Base-by-base conservation (phyloP, 2,113 vertebrate species). In the Podarcis raffonei region DNA sequence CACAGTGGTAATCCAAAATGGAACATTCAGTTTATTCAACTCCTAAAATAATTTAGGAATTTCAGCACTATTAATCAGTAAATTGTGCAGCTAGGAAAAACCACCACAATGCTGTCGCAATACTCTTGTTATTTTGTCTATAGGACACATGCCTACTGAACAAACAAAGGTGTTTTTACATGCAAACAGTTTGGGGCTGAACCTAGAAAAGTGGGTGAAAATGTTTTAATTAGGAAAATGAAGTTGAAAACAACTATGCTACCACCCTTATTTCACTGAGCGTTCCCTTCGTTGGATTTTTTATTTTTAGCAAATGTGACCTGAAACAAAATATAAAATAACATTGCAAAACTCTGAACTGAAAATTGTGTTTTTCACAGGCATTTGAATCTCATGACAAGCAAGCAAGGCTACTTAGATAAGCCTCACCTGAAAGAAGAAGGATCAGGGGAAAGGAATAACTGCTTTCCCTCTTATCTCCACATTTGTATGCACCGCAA, bases 401-500 rank as follows among this genome's bases (percentile, higher is more conserved):
- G 23, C 72, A 83, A 30, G 72, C 22, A 68, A 22, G 79, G 13
- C 86, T 81, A 39, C 0, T 59, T 57, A 71, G 5, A 42, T 84
- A 81, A 88, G n/a, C 53, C 23, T 74, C 85, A 68, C 76, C 22
- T 83, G 1, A n/a, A 76, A 66, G 84, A 92, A 81, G 5, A 22
- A 81, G 39, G 74, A 80, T 16, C 30, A 78, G 62, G 39, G 69
- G 8, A 11, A 71, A 72, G 32, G 84, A 59, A 93, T 9, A 59
- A 1, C 37, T 75, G 79, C 1, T 88, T 76, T 89, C 69, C 5
- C 80, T 90, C 1, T 89, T 93, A 91, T 92, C 39, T 92, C 74
- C 89, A 1, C 57, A 85, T 95, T 96, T 87, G 68, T 91, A 94
- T 95, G 94, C 94, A 84, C 13, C 84, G 20, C 48, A 89, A 85